Evolutionary conservation across 2,888 invertebrate species (phyloP).

Genomic region (Rhogogaster chlorosoma): DNA sequence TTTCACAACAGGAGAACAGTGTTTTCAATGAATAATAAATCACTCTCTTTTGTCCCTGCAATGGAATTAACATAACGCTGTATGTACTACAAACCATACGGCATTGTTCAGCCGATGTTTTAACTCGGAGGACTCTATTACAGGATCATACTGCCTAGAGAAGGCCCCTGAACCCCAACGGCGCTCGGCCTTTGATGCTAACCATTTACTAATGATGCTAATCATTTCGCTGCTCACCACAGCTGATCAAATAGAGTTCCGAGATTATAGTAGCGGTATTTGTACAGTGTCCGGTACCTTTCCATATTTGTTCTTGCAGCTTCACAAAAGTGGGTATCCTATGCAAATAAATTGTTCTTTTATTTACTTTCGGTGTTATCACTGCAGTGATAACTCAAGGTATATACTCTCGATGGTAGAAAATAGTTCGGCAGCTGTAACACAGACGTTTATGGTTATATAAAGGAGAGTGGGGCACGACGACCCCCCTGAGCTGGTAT

Average conservation of each 20-base stretch:
- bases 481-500: too few relatives aligned
- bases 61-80: constrained; percentile 28
- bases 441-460: background rate
- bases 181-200: background rate
- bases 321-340: background rate
- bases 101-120: background rate
- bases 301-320: background rate
- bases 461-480: too few relatives aligned
- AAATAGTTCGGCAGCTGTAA: background rate
- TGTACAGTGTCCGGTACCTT: background rate
- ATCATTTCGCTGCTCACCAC: background rate
- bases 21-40: constrained; percentile 40
- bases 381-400: constrained; percentile 8
- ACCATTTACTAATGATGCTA: constrained; percentile 36
- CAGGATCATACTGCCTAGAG: background rate
- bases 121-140: background rate
- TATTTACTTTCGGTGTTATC: constrained; percentile 10
- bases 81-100: constrained; percentile 4
- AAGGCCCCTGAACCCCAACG: constrained; percentile 2
- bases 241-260: constrained; percentile 1
- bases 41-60: constrained; percentile 27
- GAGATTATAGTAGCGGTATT: background rate
- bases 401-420: background rate
- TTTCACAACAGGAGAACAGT: constrained; percentile 14
- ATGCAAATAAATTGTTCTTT: background rate